Conservation (phyloP, 2,888 invertebrate species). For the Reticulitermes lucifugus region DNA sequence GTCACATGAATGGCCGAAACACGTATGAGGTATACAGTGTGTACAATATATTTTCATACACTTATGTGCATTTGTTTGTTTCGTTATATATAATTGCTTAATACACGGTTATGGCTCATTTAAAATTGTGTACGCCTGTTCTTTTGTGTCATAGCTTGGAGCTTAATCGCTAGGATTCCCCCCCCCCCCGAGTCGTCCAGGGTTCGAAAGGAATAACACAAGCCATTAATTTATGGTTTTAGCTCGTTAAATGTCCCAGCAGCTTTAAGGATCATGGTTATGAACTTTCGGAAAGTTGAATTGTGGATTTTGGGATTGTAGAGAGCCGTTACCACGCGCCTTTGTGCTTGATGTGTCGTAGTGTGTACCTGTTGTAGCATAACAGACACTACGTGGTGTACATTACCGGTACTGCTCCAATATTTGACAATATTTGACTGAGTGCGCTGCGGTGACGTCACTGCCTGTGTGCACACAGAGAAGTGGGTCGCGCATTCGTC, state of each 20-base stretch:
- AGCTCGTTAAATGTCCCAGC: not conserved
- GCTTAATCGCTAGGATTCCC: no score
- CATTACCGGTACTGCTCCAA: constrained; percentile 18
- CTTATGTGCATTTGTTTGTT: no score
- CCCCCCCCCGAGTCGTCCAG: no score
- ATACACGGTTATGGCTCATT: no score
- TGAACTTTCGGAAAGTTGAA: not conserved
- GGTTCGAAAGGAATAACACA: no score
- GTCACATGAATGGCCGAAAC: no score
- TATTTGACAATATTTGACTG: constrained; percentile 36
- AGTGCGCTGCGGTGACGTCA: constrained; percentile 16
- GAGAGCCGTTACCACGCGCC: not conserved
- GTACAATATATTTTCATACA: no score
- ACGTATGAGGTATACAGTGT: no score
- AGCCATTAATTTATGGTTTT: no score
- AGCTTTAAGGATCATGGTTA: not conserved
- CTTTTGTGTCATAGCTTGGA: no score
- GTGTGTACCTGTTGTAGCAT: not conserved
- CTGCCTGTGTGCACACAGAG: constrained; percentile 32
- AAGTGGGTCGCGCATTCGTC: not conserved
- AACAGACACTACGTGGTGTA: constrained; percentile 1
- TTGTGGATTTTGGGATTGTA: not conserved
- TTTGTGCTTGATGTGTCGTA: not conserved
- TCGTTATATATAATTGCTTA: no score
- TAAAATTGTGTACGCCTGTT: no score